Evolutionary conservation across 1,140 invertebrate species (phyloP), one percentile per base, ranked within the genome.

Genomic region (Temnothorax curvispinosus): DNA sequence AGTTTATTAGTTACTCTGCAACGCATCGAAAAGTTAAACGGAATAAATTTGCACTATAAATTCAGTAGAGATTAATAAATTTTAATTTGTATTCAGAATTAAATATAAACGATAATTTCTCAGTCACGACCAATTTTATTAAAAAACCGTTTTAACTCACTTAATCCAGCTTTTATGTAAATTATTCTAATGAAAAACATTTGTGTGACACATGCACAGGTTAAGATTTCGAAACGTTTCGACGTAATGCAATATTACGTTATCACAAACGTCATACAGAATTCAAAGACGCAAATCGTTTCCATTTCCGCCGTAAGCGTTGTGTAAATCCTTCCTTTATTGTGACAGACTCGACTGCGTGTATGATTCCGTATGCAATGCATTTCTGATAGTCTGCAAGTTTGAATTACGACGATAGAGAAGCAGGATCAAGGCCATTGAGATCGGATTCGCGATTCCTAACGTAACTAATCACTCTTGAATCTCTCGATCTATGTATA

Each of bases 371-470:
- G 64, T 89, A 89, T 90, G 90, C 85, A 85, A 92, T 92, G 91
- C 88, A 92, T 92, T 92, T 90, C 90, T 92, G 90, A 92, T 90
- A 87, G 91, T 87, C 89, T 90, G 91, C 87, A 92, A 92, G 92
- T 92, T 92, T 89, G 85, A 91, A 92, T 90, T 92, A 89, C 89
- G 65, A 76, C 60, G 71, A 75, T 65, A 35, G 56, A 52, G 44
- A 11, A 71, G 64, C 38, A 81, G 75, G 86, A 72, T 90, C 75
- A 86, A 58, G 78, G 32, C 35, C 47, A 81, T 76, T 75, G 58
- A 50, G 62, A 84, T 88, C 72, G 64, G 76, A 65, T 74, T 35
- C 50, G 32, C 60, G 41, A 75, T 54, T 52, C 88, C 64, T 67
- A 60, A 80, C 32, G 58, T 76, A 84, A 85, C 82, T 77, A 64